A percentile compares a stretch with the other conserved stretches of the same genome.
Conservation (phyloP, 1,140 invertebrate species). For the Brachionus asplanchnoidis region DNA sequence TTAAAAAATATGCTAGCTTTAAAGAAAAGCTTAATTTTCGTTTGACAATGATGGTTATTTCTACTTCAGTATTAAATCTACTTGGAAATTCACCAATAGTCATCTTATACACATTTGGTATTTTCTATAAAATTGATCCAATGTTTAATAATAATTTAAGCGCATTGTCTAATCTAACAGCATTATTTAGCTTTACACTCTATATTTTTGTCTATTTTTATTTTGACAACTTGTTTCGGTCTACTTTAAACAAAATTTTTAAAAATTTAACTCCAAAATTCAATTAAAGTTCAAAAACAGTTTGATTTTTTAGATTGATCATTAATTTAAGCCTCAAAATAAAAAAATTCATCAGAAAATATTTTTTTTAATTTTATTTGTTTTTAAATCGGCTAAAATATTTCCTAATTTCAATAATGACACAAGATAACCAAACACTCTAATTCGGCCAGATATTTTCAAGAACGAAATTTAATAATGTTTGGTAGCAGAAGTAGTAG, state of each 20-base stretch:
- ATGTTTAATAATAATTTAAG: slow-evolving; percentile 2
- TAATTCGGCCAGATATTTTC: too few relatives aligned
- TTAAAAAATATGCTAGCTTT: neutral
- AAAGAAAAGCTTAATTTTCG: neutral
- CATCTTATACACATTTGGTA: neutral
- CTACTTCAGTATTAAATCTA: neutral
- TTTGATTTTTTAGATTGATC: neutral
- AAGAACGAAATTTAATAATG: too few relatives aligned
- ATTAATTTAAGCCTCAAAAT: too few relatives aligned
- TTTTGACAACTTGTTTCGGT: slow-evolving; percentile 9
- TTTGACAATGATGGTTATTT: slow-evolving; percentile 1
- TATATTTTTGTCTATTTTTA: slow-evolving; percentile 30
- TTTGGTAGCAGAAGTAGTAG: too few relatives aligned
- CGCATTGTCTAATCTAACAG: neutral
- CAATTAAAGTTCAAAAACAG: neutral
- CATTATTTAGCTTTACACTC: neutral
- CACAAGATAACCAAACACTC: too few relatives aligned
- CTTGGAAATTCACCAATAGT: slow-evolving; percentile 19
- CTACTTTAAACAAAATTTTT: neutral
- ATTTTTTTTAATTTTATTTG: too few relatives aligned
- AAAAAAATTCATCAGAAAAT: too few relatives aligned
- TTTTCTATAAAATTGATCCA: slow-evolving; percentile 7
- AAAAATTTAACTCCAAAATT: neutral
- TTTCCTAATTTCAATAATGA: too few relatives aligned
- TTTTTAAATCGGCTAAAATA: too few relatives aligned